Conservation (phyloP, 2,888 invertebrate species). For the Acrobasis consociella region DNA sequence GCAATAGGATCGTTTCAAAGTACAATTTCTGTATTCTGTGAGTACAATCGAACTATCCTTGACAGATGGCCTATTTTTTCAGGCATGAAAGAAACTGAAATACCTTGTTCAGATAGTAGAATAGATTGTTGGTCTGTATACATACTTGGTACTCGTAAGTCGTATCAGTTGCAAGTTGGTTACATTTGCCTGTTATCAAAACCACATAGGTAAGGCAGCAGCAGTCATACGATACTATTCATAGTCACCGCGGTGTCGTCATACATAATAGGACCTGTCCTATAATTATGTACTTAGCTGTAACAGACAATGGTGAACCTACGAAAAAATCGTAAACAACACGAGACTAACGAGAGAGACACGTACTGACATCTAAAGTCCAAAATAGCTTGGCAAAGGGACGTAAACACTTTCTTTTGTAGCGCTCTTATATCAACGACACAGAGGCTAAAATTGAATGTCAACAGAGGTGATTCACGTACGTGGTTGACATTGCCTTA, state of each 20-base stretch:
- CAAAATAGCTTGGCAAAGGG: constrained; percentile 18
- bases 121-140: too few species aligned
- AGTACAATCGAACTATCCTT: too few species aligned
- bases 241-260: not conserved
- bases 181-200: constrained; percentile 12
- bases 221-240: not conserved
- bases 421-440: constrained; percentile 5
- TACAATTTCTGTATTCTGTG: too few species aligned
- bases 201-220: not conserved
- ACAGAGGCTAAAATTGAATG: constrained; percentile 4
- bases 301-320: not conserved
- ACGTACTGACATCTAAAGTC: constrained; percentile 22
- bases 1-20: too few species aligned
- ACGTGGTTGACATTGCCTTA: constrained; percentile 27
- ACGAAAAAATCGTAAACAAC: constrained; percentile 17
- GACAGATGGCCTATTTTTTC: too few species aligned
- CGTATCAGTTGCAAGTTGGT: not conserved
- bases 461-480: constrained; percentile 15
- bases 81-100: too few species aligned
- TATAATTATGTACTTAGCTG: not conserved
- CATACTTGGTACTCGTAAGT: not conserved
- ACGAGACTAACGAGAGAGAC: not conserved
- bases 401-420: constrained; percentile 11
- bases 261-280: constrained; percentile 3
- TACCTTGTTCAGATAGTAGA: too few species aligned